Base-by-base conservation (phyloP, 2,113 vertebrate species). In the Nothocercus nigrocapillus region DNA sequence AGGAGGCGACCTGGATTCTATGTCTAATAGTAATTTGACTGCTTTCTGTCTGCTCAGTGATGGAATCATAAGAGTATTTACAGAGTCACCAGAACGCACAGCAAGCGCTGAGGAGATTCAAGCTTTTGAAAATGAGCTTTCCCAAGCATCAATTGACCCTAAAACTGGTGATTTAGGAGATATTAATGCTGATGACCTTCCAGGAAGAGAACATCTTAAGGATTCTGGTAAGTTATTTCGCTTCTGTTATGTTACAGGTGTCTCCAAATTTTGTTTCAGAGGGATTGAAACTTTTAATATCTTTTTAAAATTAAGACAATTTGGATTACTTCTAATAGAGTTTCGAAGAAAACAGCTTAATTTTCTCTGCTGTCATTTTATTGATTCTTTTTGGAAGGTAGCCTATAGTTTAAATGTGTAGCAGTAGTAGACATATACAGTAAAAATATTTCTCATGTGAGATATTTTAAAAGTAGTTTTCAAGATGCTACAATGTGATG, bases 111-210 rank as follows among this genome's bases (percentile, higher is more conserved):
- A 99, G 49, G 99, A 99, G 88, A 97, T 99, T 44, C 98, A 99
- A n/a, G 98, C 99, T 59, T 99, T 99, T 95, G 99, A 99, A 96
- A 98, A 98, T 77, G 99, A 99, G 92, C 98, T 99, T 69, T 98
- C 99, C 66, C 99, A 98, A 96, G 94, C 98, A 88, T 99, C 98
- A 13, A 99, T 99, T 81, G 99, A 99, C 92, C 98, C 99, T 58
- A 99, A 99, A 97, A 99, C 98, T 8, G 99, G 98, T 44, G 99
- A 99, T 88, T 97, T 99, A 58, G 99, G 99, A 25, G 99, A 99
- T 90, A 99, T 99, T 90, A 98, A 98, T 88, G 69, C 98, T 64
- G 98, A 99, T 80, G 98, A 99, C 7, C 98, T 99, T 94, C 99
- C 99, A 95, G 99, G 99, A 94, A 98, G 82, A 95, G 99, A 99